Evolutionary conservation across 2,797 vertebrate genomes (phyloP).

Genomic region (Atherinosoma microstoma): DNA sequence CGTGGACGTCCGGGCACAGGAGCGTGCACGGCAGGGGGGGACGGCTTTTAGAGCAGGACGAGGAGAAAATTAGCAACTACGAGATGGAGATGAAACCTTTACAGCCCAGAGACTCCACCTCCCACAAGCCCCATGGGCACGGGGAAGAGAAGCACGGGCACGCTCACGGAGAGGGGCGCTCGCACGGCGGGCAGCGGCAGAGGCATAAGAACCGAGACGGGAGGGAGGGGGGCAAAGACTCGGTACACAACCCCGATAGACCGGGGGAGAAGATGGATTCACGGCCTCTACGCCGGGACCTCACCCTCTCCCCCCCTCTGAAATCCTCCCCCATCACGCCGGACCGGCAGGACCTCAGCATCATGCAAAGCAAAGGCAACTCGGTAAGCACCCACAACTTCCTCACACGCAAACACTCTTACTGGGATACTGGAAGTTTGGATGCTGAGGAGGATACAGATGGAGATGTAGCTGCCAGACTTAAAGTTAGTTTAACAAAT

Average conservation of each 20-base stretch:
- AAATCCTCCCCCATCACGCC: constrained; percentile 92
- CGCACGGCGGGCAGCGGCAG: constrained; percentile 87
- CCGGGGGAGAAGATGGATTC: constrained; percentile 88
- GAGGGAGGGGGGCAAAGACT: constrained; percentile 74
- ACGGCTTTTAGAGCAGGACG: constrained; percentile 90
- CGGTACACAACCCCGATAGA: constrained; percentile 89
- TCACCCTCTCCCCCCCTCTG: constrained; percentile 94
- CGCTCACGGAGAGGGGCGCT: constrained; percentile 83
- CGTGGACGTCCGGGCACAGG: constrained; percentile 89
- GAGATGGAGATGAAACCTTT: constrained; percentile 99
- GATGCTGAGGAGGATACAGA: no score
- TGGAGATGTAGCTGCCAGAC: no score
- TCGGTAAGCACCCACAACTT: constrained; percentile 83
- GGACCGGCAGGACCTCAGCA: constrained; percentile 88
- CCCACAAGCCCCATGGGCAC: constrained; percentile 89
- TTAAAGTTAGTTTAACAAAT: no score
- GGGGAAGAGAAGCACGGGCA: constrained; percentile 87
- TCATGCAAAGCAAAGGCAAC: constrained; percentile 88
- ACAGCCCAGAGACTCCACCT: constrained; percentile 92
- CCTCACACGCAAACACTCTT: background rate
- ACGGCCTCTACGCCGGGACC: constrained; percentile 91
- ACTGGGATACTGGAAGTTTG: background rate
- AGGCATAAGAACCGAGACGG: constrained; percentile 86
- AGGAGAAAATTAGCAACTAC: constrained; percentile 96
- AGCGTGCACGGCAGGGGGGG: constrained; percentile 80